These are phyloP conservation scores for Tichodroma muraria DNA, from an alignment of 2,113 vertebrate species.

Conservation along the genomic window DNA sequence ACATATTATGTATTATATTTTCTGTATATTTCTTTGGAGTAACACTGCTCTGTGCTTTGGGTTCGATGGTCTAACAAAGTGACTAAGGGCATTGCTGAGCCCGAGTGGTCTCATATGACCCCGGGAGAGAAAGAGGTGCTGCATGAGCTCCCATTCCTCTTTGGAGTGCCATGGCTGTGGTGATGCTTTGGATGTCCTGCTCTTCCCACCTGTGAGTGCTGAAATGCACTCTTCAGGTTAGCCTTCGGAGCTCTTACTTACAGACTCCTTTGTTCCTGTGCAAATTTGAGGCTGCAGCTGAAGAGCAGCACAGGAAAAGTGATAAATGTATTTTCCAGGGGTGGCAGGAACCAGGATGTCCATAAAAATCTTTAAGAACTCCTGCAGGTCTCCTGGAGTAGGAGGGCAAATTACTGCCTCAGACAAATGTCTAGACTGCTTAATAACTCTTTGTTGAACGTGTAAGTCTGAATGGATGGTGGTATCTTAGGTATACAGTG, in stretches of 20 bases:
- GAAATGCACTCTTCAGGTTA: background rate
- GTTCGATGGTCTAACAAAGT: background rate
- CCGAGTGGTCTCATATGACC: background rate
- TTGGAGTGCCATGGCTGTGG: accelerated
- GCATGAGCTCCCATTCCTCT: background rate
- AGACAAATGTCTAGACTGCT: background rate
- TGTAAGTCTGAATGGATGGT: background rate
- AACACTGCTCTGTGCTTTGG: background rate
- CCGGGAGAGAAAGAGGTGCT: background rate
- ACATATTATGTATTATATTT: background rate
- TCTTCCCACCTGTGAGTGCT: background rate
- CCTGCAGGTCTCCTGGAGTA: background rate
- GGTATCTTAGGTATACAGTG: background rate
- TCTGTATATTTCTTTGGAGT: background rate
- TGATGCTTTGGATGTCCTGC: background rate
- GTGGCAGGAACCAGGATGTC: background rate
- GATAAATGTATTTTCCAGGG: background rate
- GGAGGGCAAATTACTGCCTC: background rate
- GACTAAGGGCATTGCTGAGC: background rate
- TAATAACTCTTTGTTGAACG: background rate
- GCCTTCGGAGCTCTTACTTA: background rate
- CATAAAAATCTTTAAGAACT: background rate
- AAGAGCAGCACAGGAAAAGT: background rate
- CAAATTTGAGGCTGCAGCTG: background rate
- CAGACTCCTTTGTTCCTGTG: background rate